A percentile compares a stretch with the other conserved stretches of the same genome.
phyloP scores from a whole-genome alignment of 2,797 vertebrate genomes.

The Paratrypauchen microcephalus region DNA sequence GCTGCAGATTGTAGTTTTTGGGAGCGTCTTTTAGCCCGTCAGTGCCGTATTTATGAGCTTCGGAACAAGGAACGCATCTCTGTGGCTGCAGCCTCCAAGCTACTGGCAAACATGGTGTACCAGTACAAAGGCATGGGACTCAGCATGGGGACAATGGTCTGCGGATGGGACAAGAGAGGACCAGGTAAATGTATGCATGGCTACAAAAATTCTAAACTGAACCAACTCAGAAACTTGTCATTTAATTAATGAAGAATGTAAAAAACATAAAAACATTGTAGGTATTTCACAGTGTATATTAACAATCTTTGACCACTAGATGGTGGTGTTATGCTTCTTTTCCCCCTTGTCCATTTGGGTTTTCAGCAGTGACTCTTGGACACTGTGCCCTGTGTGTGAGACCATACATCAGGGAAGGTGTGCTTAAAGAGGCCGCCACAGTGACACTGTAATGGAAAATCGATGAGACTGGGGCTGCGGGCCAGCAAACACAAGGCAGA shows the following conservation, averaged over 20 bases:
- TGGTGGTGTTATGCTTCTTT: constrained; percentile 32
- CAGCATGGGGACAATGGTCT: constrained; percentile 95
- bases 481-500: constrained; percentile 44
- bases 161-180: constrained; percentile 93
- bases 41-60: constrained; percentile 91
- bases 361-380: constrained; percentile 28
- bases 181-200: constrained; percentile 75
- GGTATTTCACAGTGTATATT: constrained; percentile 11
- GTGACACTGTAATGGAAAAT: constrained; percentile 79
- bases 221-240: background rate
- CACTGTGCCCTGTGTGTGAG: constrained; percentile 37
- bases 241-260: background rate
- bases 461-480: constrained; percentile 64
- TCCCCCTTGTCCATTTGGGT: background rate
- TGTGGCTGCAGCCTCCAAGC: constrained; percentile 89
- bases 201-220: background rate
- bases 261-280: background rate
- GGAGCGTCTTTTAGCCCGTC: constrained; percentile 88
- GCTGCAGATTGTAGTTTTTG: constrained; percentile 92
- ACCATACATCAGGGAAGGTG: constrained; percentile 70
- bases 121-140: constrained; percentile 95
- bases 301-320: constrained; percentile 38
- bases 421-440: constrained; percentile 73
- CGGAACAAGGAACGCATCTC: constrained; percentile 93
- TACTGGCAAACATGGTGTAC: constrained; percentile 95